phyloP scores from a whole-genome alignment of 2,888 invertebrate species.

The Hylaea fasciaria region DNA sequence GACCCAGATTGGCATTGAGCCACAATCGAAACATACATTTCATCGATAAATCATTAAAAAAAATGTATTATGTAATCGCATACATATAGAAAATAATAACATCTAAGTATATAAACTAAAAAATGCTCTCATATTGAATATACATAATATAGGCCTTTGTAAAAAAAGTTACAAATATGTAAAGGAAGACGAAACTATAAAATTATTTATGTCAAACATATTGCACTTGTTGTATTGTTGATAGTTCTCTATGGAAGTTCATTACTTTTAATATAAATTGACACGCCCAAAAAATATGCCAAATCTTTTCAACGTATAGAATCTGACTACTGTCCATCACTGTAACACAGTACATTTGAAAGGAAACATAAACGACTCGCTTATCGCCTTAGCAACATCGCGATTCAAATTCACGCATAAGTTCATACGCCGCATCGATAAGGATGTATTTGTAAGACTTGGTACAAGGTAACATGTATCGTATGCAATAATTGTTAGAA shows the following conservation, averaged over 20 bases:
- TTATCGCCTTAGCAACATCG: too few relatives aligned
- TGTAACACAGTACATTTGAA: background rate
- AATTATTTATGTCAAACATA: conserved; percentile 52
- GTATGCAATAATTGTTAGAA: too few relatives aligned
- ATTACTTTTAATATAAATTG: conserved; percentile 14
- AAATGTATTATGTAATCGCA: conserved; percentile 45
- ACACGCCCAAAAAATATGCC: conserved; percentile 18
- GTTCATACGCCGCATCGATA: too few relatives aligned
- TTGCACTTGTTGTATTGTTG: conserved; percentile 49
- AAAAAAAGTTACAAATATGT: conserved; percentile 54
- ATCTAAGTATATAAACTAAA: conserved; percentile 55
- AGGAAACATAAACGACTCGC: too few relatives aligned
- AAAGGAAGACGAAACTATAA: conserved; percentile 63
- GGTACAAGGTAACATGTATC: too few relatives aligned
- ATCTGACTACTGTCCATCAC: background rate
- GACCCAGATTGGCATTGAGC: conserved; percentile 29
- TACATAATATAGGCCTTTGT: conserved; percentile 61
- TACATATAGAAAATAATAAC: conserved; percentile 47
- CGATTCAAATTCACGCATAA: too few relatives aligned
- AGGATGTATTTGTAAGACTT: too few relatives aligned
- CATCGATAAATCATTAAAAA: conserved; percentile 49
- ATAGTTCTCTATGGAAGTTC: conserved; percentile 9
- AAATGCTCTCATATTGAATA: conserved; percentile 63
- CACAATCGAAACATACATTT: conserved; percentile 49
- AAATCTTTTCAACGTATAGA: conserved; percentile 1